Conservation (phyloP, 2,888 invertebrate species). For the Chrysolina haemoptera region DNA sequence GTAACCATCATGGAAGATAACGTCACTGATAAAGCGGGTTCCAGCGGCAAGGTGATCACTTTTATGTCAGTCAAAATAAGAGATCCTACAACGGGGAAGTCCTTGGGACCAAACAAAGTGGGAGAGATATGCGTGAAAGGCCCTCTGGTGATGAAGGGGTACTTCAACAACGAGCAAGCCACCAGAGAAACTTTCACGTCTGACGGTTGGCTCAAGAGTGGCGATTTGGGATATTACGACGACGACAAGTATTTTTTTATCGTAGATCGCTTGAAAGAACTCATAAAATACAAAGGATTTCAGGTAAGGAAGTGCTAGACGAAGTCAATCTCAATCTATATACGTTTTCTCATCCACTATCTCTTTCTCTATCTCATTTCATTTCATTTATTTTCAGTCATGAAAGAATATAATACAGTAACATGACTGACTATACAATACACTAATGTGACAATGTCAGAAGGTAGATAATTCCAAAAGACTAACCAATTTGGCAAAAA, state of each 20-base stretch:
- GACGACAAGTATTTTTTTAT: slow-evolving; percentile 83
- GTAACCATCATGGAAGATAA: slow-evolving; percentile 66
- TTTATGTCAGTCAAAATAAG: slow-evolving; percentile 77
- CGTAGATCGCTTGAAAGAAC: slow-evolving; percentile 89
- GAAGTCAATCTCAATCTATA: too few species aligned
- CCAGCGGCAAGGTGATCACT: slow-evolving; percentile 76
- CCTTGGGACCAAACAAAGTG: slow-evolving; percentile 75
- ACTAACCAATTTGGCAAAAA: too few species aligned
- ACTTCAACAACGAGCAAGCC: slow-evolving; percentile 79
- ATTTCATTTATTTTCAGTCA: too few species aligned
- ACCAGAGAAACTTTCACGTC: slow-evolving; percentile 77
- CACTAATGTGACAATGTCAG: too few species aligned
- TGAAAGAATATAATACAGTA: too few species aligned
- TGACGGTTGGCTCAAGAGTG: slow-evolving; percentile 85
- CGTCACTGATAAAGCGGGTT: slow-evolving; percentile 71
- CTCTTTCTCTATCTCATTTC: too few species aligned
- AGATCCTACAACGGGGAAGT: slow-evolving; percentile 76
- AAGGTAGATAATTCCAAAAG: too few species aligned
- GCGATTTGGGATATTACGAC: slow-evolving; percentile 89
- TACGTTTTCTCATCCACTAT: too few species aligned
- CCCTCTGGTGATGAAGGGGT: slow-evolving; percentile 78
- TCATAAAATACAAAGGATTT: slow-evolving; percentile 92
- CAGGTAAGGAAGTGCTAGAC: slow-evolving; percentile 73
- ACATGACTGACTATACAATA: too few species aligned
- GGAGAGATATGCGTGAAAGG: slow-evolving; percentile 91